Conservation (phyloP, 92 coral and sea anemone species). For the Epizoanthus ramosus region DNA sequence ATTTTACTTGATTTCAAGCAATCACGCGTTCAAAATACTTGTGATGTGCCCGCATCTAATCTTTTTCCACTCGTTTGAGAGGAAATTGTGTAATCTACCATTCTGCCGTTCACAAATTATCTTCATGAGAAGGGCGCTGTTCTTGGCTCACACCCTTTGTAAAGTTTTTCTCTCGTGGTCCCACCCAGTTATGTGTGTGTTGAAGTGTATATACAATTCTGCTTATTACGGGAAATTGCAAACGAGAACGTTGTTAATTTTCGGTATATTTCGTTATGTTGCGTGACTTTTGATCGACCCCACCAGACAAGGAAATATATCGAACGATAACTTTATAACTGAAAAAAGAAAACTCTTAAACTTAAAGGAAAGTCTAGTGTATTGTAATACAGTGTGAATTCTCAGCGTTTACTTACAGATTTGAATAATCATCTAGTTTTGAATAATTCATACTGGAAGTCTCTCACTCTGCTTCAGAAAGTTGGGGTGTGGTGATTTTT, state of each 20-base stretch:
- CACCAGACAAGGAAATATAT: too few species aligned
- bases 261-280: not conserved
- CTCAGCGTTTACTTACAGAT: not conserved
- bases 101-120: not conserved
- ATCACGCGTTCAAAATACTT: not conserved
- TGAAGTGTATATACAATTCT: not conserved
- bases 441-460: conserved; percentile 16
- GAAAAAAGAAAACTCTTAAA: conserved; percentile 12
- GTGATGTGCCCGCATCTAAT: not conserved
- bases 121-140: conserved; percentile 33
- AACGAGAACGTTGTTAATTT: not conserved
- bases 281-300: not conserved
- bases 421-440: conserved; percentile 17
- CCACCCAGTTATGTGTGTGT: conserved; percentile 42
- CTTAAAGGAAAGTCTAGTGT: not conserved
- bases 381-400: not conserved
- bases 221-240: not conserved
- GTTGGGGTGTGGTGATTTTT: not conserved
- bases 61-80: not conserved
- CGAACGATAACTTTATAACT: not conserved
- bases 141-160: conserved; percentile 31
- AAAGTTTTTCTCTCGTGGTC: conserved; percentile 13
- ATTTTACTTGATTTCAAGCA: too few species aligned
- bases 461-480: not conserved
- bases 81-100: conserved; percentile 6